Evolutionary conservation across 2,113 vertebrate genomes (phyloP).

Genomic region (Vidua macroura): DNA sequence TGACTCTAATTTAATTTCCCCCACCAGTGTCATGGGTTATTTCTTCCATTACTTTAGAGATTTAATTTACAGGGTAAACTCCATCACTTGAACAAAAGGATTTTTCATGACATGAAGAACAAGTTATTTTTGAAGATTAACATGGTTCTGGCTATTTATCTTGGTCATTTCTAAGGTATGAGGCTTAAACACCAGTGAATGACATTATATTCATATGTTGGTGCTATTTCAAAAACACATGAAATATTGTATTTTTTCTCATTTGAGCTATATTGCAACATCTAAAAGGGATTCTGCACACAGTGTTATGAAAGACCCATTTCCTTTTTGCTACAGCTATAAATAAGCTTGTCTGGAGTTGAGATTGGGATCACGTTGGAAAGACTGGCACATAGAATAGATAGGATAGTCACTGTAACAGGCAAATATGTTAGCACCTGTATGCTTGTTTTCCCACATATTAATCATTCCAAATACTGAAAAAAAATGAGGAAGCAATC

Average conservation of each 20-base stretch:
- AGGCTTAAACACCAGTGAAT: conserved; percentile 55
- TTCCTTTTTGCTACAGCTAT: background rate
- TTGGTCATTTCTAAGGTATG: conserved; percentile 55
- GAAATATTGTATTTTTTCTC: conserved; percentile 36
- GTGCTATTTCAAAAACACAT: conserved; percentile 14
- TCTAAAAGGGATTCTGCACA: background rate
- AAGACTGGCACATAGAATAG: background rate
- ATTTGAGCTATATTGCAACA: background rate
- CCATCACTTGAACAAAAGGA: conserved; percentile 64
- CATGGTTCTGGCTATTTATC: conserved; percentile 65
- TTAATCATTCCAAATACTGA: background rate
- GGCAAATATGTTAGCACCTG: background rate
- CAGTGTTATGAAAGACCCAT: background rate
- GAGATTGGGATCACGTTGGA: background rate
- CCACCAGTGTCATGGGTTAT: conserved; percentile 74
- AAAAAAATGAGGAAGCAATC: background rate
- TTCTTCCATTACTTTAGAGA: conserved; percentile 78
- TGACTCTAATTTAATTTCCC: conserved; percentile 84
- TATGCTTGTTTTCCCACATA: background rate
- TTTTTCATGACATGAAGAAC: conserved; percentile 70
- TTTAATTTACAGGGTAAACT: conserved; percentile 79
- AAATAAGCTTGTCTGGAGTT: background rate
- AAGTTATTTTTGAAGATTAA: conserved; percentile 73
- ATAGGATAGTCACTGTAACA: background rate
- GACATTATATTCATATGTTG: conserved; percentile 36